These are phyloP conservation scores for Theocolax elegans DNA, from an alignment of 1,140 invertebrate species.

Conservation along the genomic window DNA sequence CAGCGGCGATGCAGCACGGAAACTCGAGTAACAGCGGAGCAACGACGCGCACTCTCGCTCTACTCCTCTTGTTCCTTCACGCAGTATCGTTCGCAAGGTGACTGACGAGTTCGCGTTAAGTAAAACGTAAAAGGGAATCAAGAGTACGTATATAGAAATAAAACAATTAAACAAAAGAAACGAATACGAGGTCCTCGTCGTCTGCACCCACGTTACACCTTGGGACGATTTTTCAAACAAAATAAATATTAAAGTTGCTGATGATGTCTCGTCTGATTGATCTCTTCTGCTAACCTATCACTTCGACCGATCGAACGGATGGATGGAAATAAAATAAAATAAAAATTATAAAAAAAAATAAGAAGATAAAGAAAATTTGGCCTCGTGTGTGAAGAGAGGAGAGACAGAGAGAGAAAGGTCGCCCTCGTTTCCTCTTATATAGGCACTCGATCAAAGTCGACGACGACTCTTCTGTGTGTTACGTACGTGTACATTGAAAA, in stretches of 20 bases:
- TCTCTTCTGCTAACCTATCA: not conserved
- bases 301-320: not conserved
- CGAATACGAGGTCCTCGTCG: no score
- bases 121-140: constrained; percentile 1
- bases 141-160: no score
- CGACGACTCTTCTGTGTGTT: not conserved
- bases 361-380: not conserved
- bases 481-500: constrained; percentile 14
- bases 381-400: no score
- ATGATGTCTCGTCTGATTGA: not conserved
- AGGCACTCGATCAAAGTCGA: constrained; percentile 13
- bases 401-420: not conserved
- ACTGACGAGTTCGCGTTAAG: constrained; percentile 53
- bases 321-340: not conserved
- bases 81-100: constrained; percentile 61
- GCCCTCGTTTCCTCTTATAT: not conserved
- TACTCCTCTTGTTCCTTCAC: constrained; percentile 58
- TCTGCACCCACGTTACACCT: no score
- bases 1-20: constrained; percentile 73
- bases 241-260: no score
- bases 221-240: no score
- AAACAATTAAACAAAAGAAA: no score
- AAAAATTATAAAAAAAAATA: not conserved
- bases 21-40: constrained; percentile 69
- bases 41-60: constrained; percentile 58